phyloP scores from a whole-genome alignment of 2,797 vertebrate species.

The Crenuchus spilurus region DNA sequence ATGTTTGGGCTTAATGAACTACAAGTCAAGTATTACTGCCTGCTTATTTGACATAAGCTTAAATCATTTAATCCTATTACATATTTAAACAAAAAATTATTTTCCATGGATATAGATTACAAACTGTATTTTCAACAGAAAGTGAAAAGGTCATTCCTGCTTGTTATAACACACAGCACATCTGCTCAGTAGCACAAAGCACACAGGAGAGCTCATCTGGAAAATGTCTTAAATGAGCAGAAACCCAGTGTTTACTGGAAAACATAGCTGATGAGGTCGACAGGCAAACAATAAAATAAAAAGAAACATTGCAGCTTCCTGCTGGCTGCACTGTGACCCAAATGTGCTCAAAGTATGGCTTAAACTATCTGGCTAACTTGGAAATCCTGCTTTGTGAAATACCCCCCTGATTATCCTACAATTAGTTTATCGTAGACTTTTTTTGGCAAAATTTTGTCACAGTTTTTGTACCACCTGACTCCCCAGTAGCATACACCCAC shows the following conservation, averaged over 20 bases:
- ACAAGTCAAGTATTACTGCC: neutral
- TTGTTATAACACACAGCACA: too few species aligned
- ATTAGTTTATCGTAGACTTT: too few species aligned
- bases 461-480: too few species aligned
- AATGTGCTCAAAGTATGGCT: neutral
- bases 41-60: neutral
- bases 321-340: neutral
- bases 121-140: neutral
- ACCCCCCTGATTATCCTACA: too few species aligned
- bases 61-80: neutral
- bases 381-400: neutral
- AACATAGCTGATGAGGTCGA: neutral
- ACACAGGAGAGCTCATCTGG: neutral
- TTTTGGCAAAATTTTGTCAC: too few species aligned
- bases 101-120: neutral
- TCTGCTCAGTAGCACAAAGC: neutral
- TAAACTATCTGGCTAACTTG: neutral
- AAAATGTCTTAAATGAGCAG: neutral
- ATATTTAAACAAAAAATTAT: too few species aligned
- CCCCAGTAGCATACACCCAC: too few species aligned
- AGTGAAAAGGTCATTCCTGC: too few species aligned
- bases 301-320: neutral
- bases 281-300: neutral
- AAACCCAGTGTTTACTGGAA: conserved; percentile 7
- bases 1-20: too few species aligned